These are phyloP conservation scores for Mactra quadrangularis DNA, from an alignment of 1,140 invertebrate species.

Conservation along the genomic window DNA sequence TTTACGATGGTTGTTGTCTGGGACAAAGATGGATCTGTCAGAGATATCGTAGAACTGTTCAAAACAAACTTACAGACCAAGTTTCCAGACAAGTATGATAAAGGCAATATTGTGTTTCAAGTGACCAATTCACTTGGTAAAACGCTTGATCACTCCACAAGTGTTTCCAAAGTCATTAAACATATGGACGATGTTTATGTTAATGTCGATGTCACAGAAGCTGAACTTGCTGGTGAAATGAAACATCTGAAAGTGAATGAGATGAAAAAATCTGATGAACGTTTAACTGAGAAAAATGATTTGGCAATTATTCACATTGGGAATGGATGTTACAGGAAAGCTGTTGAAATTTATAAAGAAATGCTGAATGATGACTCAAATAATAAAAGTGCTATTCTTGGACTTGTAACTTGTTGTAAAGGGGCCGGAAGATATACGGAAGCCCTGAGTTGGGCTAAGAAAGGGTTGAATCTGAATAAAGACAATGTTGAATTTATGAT, in stretches of 20 bases:
- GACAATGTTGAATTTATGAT: conserved; percentile 34
- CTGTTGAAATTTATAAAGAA: conserved; percentile 58
- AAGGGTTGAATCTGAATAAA: conserved; percentile 19
- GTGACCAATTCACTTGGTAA: conserved; percentile 49
- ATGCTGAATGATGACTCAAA: conserved; percentile 39
- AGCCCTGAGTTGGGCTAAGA: conserved; percentile 32
- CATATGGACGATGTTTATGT: conserved; percentile 64
- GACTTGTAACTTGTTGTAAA: conserved; percentile 35
- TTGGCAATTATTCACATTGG: conserved; percentile 49
- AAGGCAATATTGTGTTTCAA: not conserved
- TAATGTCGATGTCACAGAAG: not conserved
- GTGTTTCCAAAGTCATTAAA: conserved; percentile 46
- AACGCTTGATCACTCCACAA: conserved; percentile 8
- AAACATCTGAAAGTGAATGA: not conserved
- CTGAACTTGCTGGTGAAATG: not conserved
- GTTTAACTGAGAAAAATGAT: conserved; percentile 11
- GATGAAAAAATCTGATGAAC: not conserved
- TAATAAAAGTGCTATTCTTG: conserved; percentile 20
- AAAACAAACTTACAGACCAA: conserved; percentile 18
- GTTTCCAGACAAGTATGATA: not conserved
- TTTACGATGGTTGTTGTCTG: conserved; percentile 60
- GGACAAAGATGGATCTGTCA: conserved; percentile 27
- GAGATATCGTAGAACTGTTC: conserved; percentile 24
- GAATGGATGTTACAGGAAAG: conserved; percentile 51
- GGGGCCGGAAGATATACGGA: conserved; percentile 42